These are phyloP conservation scores for Notolabrus celidotus DNA, from an alignment of 2,797 vertebrate genomes.

Conservation along the genomic window DNA sequence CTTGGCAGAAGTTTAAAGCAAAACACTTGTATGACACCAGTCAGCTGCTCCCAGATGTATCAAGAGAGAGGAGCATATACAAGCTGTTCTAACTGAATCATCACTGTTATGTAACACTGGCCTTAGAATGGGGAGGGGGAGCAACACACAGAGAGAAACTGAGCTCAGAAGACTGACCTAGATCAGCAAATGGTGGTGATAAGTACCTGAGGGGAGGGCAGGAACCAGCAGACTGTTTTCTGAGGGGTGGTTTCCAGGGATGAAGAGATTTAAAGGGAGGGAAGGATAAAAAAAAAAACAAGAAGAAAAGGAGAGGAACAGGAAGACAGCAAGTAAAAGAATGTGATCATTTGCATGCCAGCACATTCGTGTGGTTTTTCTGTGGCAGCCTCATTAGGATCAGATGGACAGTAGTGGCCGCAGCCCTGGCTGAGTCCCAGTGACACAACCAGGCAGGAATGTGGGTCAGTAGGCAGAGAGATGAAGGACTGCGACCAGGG, in stretches of 20 bases:
- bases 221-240: slow-evolving; percentile 24
- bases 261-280: not conserved
- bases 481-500: slow-evolving; percentile 40
- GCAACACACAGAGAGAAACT: slow-evolving; percentile 33
- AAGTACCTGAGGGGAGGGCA: slow-evolving; percentile 64
- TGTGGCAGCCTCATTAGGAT: slow-evolving; percentile 53
- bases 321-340: slow-evolving; percentile 3
- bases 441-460: slow-evolving; percentile 81
- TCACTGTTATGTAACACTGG: slow-evolving; percentile 73
- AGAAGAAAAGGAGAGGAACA: not conserved
- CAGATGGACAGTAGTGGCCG: slow-evolving; percentile 62
- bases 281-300: not conserved
- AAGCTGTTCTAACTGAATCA: slow-evolving; percentile 74
- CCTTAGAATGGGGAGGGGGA: slow-evolving; percentile 61
- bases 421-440: slow-evolving; percentile 58
- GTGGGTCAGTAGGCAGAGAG: slow-evolving; percentile 79
- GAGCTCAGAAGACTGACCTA: slow-evolving; percentile 75
- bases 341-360: slow-evolving; percentile 17
- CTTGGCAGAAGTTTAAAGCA: slow-evolving; percentile 36
- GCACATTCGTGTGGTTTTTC: slow-evolving; percentile 19
- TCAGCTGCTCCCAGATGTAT: slow-evolving; percentile 69
- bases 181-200: slow-evolving; percentile 66
- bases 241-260: slow-evolving; percentile 10
- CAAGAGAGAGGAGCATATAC: slow-evolving; percentile 54
- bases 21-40: slow-evolving; percentile 54